These are phyloP conservation scores for Daphoenositta chrysoptera DNA, from an alignment of 2,113 vertebrate genomes.

Conservation along the genomic window DNA sequence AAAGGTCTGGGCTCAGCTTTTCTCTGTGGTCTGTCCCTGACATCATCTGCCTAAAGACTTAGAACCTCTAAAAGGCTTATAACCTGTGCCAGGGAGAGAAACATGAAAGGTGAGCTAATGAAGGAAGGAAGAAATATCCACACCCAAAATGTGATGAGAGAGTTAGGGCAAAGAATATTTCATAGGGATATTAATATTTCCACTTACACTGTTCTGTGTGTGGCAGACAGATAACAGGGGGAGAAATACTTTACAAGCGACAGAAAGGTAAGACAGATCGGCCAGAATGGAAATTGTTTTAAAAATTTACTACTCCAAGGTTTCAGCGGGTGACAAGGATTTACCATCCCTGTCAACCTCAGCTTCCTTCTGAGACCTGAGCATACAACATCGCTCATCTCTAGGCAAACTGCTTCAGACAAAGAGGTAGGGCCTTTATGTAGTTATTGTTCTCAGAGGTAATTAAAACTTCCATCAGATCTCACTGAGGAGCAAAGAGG, in stretches of 20 bases:
- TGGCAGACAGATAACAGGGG: neutral
- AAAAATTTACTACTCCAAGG: conserved; percentile 38
- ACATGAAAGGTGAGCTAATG: neutral
- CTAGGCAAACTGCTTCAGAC: conserved; percentile 33
- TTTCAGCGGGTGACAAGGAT: conserved; percentile 18
- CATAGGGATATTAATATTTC: conserved; percentile 12
- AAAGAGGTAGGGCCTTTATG: neutral
- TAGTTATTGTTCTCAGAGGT: conserved; percentile 58
- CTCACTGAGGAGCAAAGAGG: conserved; percentile 33
- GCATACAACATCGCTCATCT: neutral
- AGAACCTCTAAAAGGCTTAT: neutral
- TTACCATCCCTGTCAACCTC: conserved; percentile 24
- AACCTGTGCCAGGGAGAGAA: neutral
- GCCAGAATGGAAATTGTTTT: conserved; percentile 15
- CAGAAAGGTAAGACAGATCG: conserved; percentile 28
- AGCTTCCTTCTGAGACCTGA: conserved; percentile 29
- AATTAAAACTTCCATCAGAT: conserved; percentile 60
- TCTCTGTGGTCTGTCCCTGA: neutral
- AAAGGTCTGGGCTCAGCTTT: neutral
- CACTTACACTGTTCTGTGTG: neutral
- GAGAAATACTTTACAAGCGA: neutral
- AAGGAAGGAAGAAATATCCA: neutral
- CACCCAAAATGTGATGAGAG: neutral
- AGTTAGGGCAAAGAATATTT: neutral
- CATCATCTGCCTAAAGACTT: neutral